Evolutionary conservation across 1,140 invertebrate genomes (phyloP).

Genomic region (Delia radicum): DNA sequence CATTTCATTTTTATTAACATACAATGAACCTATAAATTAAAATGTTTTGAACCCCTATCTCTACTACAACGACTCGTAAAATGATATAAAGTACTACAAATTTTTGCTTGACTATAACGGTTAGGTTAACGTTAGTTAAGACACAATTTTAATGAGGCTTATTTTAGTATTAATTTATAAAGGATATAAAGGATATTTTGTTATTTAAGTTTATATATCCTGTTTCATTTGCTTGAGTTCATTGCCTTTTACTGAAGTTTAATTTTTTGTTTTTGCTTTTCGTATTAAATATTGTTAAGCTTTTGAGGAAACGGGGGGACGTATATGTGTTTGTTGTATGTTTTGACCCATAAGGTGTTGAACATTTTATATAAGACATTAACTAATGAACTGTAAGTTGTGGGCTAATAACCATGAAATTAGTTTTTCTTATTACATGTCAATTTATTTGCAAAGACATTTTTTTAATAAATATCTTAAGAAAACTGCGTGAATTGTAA

Average conservation of each 20-base stretch:
- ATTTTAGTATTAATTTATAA: neutral
- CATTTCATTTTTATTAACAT: constrained; percentile 30
- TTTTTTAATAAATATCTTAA: too few species aligned
- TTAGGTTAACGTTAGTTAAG: too few species aligned
- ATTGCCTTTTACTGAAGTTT: neutral
- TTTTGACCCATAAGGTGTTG: neutral
- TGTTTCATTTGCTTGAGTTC: neutral
- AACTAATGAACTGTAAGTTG: constrained; percentile 26
- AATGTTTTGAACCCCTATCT: constrained; percentile 8
- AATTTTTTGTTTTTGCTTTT: neutral
- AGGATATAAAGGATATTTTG: too few species aligned
- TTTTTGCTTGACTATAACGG: too few species aligned
- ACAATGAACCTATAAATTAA: constrained; percentile 51
- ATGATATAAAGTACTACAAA: too few species aligned
- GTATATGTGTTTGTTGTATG: neutral
- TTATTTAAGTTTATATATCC: neutral
- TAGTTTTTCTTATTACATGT: constrained; percentile 24
- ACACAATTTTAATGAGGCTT: neutral
- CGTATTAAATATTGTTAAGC: too few species aligned
- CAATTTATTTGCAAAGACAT: too few species aligned
- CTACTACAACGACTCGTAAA: neutral
- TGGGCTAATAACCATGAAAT: neutral
- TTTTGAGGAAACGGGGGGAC: too few species aligned
- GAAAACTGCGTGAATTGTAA: too few species aligned
- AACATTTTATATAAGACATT: neutral